Conservation (phyloP, 2,113 vertebrate species). For the Bufo bufo region DNA sequence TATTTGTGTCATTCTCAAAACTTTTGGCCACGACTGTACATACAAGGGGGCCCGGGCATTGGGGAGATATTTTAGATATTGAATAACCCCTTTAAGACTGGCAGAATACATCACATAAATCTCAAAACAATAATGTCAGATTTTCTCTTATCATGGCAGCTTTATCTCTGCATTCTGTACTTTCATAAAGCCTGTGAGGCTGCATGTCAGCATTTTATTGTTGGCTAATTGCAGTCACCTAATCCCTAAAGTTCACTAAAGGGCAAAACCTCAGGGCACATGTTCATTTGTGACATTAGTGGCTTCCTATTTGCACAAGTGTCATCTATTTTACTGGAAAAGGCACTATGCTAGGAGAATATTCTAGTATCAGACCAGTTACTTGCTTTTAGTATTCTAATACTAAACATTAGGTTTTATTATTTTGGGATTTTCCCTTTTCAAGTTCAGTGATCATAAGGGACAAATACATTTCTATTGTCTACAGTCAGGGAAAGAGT, state of each 20-base stretch:
- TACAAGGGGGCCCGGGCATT: no score
- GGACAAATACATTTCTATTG: no score
- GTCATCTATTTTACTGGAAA: background rate
- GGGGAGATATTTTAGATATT: no score
- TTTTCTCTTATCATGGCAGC: background rate
- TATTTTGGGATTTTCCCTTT: no score
- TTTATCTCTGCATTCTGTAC: background rate
- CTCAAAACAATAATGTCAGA: background rate
- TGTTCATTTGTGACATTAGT: background rate
- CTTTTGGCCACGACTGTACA: no score
- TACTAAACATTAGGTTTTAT: no score
- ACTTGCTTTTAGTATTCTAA: no score
- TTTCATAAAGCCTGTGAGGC: background rate
- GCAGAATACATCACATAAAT: background rate
- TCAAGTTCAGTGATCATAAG: no score
- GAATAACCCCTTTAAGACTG: background rate
- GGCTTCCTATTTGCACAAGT: background rate
- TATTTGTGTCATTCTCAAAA: no score
- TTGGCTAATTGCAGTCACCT: background rate
- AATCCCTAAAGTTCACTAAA: constrained; percentile 7
- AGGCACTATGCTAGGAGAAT: no score
- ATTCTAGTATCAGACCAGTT: no score
- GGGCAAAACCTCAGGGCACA: background rate
- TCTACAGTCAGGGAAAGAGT: background rate
- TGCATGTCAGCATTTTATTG: background rate